Conservation (phyloP, 2,888 invertebrate species). For the Bursaphelenchus okinawaensis region DNA sequence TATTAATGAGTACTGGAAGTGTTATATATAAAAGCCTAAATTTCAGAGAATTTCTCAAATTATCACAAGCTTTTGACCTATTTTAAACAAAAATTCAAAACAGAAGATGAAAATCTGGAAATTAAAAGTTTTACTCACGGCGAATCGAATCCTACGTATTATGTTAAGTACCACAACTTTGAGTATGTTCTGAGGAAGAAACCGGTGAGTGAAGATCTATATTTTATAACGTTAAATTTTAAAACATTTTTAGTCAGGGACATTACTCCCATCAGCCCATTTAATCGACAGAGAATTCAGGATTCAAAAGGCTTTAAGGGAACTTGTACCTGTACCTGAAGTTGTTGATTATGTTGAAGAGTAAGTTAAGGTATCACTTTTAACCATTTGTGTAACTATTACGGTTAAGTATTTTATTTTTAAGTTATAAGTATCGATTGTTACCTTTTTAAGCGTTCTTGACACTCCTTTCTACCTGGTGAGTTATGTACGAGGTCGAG, state of each 20-base stretch:
- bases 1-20: too few species aligned
- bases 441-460: constrained; percentile 56
- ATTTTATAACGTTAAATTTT: too few species aligned
- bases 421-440: too few species aligned
- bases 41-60: too few species aligned
- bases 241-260: constrained; percentile 58
- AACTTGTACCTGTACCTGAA: constrained; percentile 59
- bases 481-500: constrained; percentile 59
- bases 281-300: constrained; percentile 60
- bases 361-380: constrained; percentile 17
- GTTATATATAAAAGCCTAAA: too few species aligned
- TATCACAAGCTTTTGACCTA: constrained; percentile 7
- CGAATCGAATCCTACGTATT: constrained; percentile 62
- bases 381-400: too few species aligned
- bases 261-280: constrained; percentile 61
- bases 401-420: background rate
- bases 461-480: constrained; percentile 62
- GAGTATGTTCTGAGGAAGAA: constrained; percentile 61
- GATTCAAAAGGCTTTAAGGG: constrained; percentile 59
- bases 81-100: constrained; percentile 16
- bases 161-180: constrained; percentile 56
- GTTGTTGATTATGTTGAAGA: constrained; percentile 51
- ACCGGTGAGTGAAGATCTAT: constrained; percentile 52
- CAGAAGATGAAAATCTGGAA: constrained; percentile 3
- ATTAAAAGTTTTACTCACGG: constrained; percentile 57